Conservation (phyloP, 2,113 vertebrate genomes). For the Xenopus borealis region DNA sequence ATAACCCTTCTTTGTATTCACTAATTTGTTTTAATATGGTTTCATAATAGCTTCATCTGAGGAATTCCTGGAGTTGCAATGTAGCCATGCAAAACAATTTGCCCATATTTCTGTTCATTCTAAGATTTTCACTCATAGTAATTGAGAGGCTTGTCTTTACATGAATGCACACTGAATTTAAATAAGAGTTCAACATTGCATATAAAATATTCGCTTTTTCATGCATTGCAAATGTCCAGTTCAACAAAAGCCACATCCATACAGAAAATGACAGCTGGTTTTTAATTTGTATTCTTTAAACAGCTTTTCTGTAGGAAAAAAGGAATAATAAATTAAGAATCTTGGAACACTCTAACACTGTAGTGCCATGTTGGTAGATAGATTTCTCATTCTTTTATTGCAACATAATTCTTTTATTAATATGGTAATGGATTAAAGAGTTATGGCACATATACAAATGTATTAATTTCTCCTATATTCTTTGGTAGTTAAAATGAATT, state of each 20-base stretch:
- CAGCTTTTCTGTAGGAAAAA: not conserved
- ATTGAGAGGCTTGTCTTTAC: too few relatives aligned
- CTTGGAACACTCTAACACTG: slow-evolving; percentile 16
- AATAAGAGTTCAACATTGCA: not conserved
- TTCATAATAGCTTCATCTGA: too few relatives aligned
- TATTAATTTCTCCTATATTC: slow-evolving; percentile 7
- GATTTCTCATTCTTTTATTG: slow-evolving; percentile 10
- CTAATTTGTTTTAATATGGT: too few relatives aligned
- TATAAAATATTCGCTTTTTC: not conserved
- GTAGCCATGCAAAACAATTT: too few relatives aligned
- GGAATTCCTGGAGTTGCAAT: too few relatives aligned
- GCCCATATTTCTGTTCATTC: too few relatives aligned
- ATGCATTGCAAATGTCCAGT: not conserved
- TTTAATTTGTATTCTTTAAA: not conserved
- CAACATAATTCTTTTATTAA: slow-evolving; percentile 33
- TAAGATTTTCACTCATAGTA: too few relatives aligned
- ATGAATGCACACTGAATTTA: too few relatives aligned
- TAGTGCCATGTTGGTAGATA: slow-evolving; percentile 8
- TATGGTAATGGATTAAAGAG: slow-evolving; percentile 18
- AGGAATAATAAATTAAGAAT: slow-evolving; percentile 18
- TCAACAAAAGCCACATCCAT: not conserved
- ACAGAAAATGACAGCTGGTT: not conserved
- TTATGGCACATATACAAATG: slow-evolving; percentile 22
- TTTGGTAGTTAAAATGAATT: not conserved
- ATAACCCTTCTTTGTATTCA: too few relatives aligned